Conservation (phyloP, 1,140 invertebrate genomes). For the Acromyrmex charruanus region DNA sequence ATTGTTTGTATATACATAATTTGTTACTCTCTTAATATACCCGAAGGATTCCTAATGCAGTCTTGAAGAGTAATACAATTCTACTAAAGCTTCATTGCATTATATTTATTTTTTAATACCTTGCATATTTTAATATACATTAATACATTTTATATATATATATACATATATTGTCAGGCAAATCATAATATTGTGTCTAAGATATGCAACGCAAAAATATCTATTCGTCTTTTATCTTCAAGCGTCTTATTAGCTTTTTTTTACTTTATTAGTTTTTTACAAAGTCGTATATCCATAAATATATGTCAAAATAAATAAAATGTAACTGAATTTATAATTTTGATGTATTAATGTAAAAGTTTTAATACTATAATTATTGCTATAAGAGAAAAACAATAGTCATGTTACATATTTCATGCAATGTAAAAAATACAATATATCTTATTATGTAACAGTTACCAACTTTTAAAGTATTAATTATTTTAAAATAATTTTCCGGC, state of each 20-base stretch:
- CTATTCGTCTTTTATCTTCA: neutral
- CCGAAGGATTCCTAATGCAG: constrained; percentile 54
- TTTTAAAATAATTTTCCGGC: neutral
- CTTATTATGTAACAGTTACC: neutral
- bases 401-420: neutral
- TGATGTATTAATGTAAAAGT: neutral
- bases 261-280: neutral
- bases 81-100: constrained; percentile 36
- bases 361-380: constrained; percentile 3
- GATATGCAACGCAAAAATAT: neutral
- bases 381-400: neutral
- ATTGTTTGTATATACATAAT: constrained; percentile 83
- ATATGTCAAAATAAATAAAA: neutral
- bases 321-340: neutral
- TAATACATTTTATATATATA: no score
- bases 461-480: neutral
- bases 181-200: neutral
- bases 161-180: neutral
- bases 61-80: constrained; percentile 59
- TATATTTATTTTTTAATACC: constrained; percentile 51
- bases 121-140: neutral
- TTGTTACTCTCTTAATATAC: constrained; percentile 66
- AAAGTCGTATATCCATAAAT: neutral
- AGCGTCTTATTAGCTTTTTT: neutral
- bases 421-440: neutral